Evolutionary conservation across 2,888 invertebrate species (phyloP).

Genomic region (Gymnoscelis rufifasciata): DNA sequence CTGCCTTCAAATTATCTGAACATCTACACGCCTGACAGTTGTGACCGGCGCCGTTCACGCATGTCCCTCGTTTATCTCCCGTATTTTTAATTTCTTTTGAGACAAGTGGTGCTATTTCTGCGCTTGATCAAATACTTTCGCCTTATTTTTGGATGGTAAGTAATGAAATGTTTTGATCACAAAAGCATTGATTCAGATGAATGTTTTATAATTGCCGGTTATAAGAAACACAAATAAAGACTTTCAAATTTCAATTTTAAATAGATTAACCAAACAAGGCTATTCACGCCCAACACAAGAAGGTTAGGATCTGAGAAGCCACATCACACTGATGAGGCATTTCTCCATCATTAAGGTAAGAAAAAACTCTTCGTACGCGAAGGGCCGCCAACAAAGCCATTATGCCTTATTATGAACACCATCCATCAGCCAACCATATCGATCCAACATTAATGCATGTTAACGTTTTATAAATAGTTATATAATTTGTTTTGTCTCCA

Average conservation of each 20-base stretch:
- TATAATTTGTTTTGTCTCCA: constrained; percentile 78
- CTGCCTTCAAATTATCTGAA: constrained; percentile 56
- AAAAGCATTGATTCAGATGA: constrained; percentile 5
- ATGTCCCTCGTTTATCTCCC: constrained; percentile 26
- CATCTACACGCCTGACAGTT: constrained; percentile 44
- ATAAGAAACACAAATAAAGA: constrained; percentile 35
- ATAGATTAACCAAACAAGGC: constrained; percentile 59
- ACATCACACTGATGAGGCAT: constrained; percentile 65
- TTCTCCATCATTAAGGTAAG: constrained; percentile 67
- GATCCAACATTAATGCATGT: constrained; percentile 75
- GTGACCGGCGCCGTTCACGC: constrained; percentile 32
- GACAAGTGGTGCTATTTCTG: constrained; percentile 15
- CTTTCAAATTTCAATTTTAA: constrained; percentile 54
- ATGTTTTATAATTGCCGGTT: constrained; percentile 8
- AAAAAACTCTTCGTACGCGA: constrained; percentile 66
- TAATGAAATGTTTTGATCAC: background rate
- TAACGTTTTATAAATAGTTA: constrained; percentile 78
- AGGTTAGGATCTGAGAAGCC: constrained; percentile 59
- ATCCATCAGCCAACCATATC: constrained; percentile 76
- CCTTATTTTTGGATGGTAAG: background rate
- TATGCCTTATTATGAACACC: constrained; percentile 75
- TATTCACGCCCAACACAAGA: constrained; percentile 65
- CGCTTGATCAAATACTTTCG: constrained; percentile 2
- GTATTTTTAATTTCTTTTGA: constrained; percentile 28
- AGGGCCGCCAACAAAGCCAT: constrained; percentile 75